These are phyloP conservation scores for Lateolabrax maculatus DNA, from an alignment of 2,797 vertebrate species.

Conservation along the genomic window DNA sequence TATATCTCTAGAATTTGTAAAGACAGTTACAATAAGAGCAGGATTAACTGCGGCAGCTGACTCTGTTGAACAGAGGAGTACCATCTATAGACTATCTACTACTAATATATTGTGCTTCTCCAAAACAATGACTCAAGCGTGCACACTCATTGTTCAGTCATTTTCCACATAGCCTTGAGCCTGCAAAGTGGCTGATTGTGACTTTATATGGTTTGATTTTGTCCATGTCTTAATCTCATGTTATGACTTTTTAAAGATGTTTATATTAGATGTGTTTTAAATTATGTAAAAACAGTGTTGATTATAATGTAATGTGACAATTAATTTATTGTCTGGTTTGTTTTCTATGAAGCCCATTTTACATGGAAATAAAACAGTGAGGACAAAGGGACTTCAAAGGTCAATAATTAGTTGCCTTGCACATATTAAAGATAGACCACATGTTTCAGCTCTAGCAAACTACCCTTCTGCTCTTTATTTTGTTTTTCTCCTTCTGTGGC, in stretches of 20 bases:
- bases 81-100: not conserved
- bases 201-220: not conserved
- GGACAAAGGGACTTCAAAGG: not conserved
- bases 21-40: not conserved
- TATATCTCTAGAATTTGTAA: not conserved
- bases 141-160: conserved; percentile 2
- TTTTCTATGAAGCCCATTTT: not conserved
- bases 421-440: no score
- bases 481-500: conserved; percentile 21
- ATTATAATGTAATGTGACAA: not conserved
- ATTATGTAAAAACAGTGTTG: not conserved
- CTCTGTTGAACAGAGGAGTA: not conserved
- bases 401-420: not conserved
- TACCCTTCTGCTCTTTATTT: not conserved
- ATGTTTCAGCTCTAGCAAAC: conserved; percentile 15
- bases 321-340: not conserved
- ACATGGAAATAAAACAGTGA: not conserved
- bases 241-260: not conserved
- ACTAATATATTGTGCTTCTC: not conserved
- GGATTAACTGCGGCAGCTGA: not conserved
- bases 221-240: not conserved
- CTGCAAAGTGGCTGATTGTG: not conserved
- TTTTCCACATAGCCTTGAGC: not conserved
- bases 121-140: not conserved
- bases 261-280: not conserved